Evolutionary conservation across 23 tunicate genomes (phyloP), one percentile per base, ranked within the genome.

Genomic region (Halocynthia aurantium): DNA sequence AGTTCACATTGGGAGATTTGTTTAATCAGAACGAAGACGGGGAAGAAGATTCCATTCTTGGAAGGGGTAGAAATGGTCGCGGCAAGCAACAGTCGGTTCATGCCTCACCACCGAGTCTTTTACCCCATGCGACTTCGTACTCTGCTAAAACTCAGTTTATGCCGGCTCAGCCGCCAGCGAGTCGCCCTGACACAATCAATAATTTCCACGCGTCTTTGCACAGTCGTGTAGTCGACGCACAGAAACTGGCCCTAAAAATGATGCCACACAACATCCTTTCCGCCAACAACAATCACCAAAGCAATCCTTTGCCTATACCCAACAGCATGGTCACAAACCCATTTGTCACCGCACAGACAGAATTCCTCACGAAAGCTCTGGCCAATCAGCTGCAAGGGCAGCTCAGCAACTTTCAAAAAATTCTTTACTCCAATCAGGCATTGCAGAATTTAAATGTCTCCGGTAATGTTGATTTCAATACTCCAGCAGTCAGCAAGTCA

Each of bases 1-100:
- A 74, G 31, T 74, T 74, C 21, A 74, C 78, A 7, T 82, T 89
- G 54, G 85, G 70, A n/a, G 96, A 89, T 74, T 60, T 89, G 80
- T 89, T 89, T 69, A 69, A 76, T 13, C 85, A 89, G 57, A 82
- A 84, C 17, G 85, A 89, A 62, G 74, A 80, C 50, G 50, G 67
- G 7, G 88, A 84, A 50, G 88, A 81, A 53, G 83, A 81, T 62
- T 0, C 62, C 67, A 31, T 84, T 7, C 86, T 74, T 55, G 75
- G 70, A 50, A 77, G 82, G 6, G 58, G 68, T 54, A 78, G 62
- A 4, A 31, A 69, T 18, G 82, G 64, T 19, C 63, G 61, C 17
- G 44, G 67, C 78, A 80, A 80, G 56, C 61, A 76, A 51, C 60
- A 71, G 78, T 54, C 78, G 13, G 40, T 10, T 10, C 71, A 77